Evolutionary conservation across 35 echinoderm and acorn worm species (phyloP).

Genomic region (Strongylocentrotus purpuratus): DNA sequence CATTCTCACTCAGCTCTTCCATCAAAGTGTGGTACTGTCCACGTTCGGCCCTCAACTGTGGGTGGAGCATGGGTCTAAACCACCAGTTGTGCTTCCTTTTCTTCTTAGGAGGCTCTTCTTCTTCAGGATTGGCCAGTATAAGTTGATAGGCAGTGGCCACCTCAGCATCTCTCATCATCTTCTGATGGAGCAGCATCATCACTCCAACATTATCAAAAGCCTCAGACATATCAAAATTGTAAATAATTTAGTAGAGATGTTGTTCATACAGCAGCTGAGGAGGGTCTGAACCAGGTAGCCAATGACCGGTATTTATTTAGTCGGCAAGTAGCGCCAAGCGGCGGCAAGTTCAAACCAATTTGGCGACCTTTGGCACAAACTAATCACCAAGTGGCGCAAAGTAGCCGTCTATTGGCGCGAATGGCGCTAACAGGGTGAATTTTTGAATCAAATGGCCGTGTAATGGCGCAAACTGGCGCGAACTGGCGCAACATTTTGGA

Average conservation of each 20-base stretch:
- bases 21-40: background rate
- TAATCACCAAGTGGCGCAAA: slow-evolving; percentile 52
- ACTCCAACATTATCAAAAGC: slow-evolving; percentile 37
- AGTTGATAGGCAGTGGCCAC: slow-evolving; percentile 35
- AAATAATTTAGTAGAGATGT: no score
- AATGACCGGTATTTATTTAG: background rate
- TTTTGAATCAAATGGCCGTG: slow-evolving; percentile 15
- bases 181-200: slow-evolving; percentile 35
- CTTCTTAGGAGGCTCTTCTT: slow-evolving; percentile 19
- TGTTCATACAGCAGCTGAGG: no score
- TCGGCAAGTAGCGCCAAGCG: slow-evolving; percentile 47
- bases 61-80: slow-evolving; percentile 27
- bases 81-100: slow-evolving; percentile 25
- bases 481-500: slow-evolving; percentile 4
- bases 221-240: slow-evolving; percentile 42
- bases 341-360: slow-evolving; percentile 54
- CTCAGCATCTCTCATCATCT: slow-evolving; percentile 26
- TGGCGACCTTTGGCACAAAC: slow-evolving; percentile 55
- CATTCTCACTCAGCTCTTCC: background rate
- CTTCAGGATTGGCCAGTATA: slow-evolving; percentile 15
- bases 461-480: background rate
- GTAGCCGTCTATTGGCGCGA: slow-evolving; percentile 39
- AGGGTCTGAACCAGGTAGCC: no score
- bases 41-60: slow-evolving; percentile 4
- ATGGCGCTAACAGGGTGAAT: slow-evolving; percentile 36